Percentiles rank a stretch among this genome's conserved stretches.
Evolutionary conservation across 2,113 vertebrate species (phyloP).

Genomic region (Paralichthys olivaceus): DNA sequence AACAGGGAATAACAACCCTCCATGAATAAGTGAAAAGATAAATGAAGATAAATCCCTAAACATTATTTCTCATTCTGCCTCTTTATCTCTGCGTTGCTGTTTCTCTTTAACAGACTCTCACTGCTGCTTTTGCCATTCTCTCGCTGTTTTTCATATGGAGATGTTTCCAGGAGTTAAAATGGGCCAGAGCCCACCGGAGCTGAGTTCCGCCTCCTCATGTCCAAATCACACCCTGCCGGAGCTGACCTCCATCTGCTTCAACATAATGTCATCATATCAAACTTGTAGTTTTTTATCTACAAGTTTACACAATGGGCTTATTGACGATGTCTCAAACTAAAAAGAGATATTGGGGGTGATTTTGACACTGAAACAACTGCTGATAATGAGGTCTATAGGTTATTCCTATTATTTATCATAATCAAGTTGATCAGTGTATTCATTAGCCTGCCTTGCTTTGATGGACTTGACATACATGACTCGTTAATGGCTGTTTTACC

Average conservation of each 20-base stretch:
- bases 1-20: not conserved
- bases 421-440: no score
- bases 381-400: no score
- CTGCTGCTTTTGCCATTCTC: not conserved
- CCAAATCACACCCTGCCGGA: not conserved
- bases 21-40: conserved; percentile 9
- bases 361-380: not conserved
- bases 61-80: conserved; percentile 1
- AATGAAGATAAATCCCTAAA: conserved; percentile 15
- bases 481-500: not conserved
- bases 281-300: not conserved
- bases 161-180: not conserved
- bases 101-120: conserved; percentile 1
- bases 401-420: no score
- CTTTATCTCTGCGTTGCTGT: conserved; percentile 16
- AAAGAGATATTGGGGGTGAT: not conserved
- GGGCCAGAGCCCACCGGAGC: not conserved
- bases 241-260: not conserved
- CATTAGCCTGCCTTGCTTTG: no score
- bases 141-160: not conserved
- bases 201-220: not conserved
- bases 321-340: no score
- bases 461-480: not conserved
- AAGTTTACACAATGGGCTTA: not conserved
- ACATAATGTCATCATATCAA: not conserved